A percentile compares a stretch with the other conserved stretches of the same genome.
phyloP scores from a whole-genome alignment of 2,113 vertebrate species.

The Rhadina sibilatrix region DNA sequence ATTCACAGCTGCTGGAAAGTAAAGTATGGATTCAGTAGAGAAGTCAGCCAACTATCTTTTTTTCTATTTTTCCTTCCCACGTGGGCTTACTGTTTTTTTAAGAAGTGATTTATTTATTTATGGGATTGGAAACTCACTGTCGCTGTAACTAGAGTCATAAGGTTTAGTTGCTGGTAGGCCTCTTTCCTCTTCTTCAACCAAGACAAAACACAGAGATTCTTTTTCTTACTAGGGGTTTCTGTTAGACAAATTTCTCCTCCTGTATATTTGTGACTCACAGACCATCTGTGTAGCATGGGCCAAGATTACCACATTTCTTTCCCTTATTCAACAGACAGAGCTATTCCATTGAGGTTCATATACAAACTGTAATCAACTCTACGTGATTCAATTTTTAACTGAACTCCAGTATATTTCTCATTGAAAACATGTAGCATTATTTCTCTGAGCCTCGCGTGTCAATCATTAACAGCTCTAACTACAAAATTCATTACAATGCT shows the following conservation, averaged over 20 bases:
- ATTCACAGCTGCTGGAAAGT: not conserved
- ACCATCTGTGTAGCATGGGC: slow-evolving; percentile 35
- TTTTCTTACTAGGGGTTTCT: not conserved
- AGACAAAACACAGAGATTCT: not conserved
- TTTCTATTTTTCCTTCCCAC: not conserved
- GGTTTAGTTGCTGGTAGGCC: not conserved
- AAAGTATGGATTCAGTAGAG: not conserved
- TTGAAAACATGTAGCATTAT: not conserved
- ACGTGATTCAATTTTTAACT: slow-evolving; percentile 24
- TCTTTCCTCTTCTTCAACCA: not conserved
- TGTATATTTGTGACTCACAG: slow-evolving; percentile 45
- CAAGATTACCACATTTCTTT: slow-evolving; percentile 50
- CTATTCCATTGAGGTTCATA: slow-evolving; percentile 35
- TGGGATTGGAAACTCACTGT: not conserved
- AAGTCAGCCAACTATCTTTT: not conserved
- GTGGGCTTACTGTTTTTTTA: not conserved
- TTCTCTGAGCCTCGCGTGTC: slow-evolving; percentile 9
- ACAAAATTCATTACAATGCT: slow-evolving; percentile 45
- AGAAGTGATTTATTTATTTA: not conserved
- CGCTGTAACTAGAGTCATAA: not conserved
- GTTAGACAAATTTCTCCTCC: slow-evolving; percentile 33
- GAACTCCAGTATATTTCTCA: not conserved
- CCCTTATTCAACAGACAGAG: slow-evolving; percentile 24
- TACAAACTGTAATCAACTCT: slow-evolving; percentile 56
- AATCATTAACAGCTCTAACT: slow-evolving; percentile 14